These are phyloP conservation scores for Rhombomys opimus DNA, from an alignment of 2,113 vertebrate genomes.

Conservation along the genomic window DNA sequence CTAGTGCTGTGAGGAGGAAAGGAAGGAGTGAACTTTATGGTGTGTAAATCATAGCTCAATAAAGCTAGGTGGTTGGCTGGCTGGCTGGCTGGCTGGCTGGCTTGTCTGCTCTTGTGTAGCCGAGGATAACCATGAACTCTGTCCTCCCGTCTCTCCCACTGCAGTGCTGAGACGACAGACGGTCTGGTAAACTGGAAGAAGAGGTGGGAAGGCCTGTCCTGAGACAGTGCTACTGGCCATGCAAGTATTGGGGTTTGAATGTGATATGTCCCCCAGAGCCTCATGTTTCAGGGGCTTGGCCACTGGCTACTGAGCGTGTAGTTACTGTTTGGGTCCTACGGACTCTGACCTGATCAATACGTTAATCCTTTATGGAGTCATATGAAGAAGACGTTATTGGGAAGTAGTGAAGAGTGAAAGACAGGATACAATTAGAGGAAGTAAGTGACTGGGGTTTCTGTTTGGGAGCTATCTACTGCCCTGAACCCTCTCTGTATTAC, in stretches of 20 bases:
- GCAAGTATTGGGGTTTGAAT: not conserved
- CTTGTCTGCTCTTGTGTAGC: not conserved
- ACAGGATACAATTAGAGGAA: not conserved
- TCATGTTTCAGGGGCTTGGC: not conserved
- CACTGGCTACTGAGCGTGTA: not conserved
- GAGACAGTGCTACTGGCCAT: not conserved
- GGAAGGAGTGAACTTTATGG: not conserved
- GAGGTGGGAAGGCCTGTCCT: not conserved
- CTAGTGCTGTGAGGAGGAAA: not conserved
- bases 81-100: not conserved
- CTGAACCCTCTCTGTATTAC: not conserved
- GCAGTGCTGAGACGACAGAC: not conserved
- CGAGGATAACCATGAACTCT: not conserved
- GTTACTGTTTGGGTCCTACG: not conserved
- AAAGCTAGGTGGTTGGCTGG: not conserved
- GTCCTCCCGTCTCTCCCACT: not conserved
- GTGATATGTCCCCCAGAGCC: not conserved
- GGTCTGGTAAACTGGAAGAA: not conserved
- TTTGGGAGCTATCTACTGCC: not conserved
- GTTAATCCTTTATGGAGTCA: not conserved
- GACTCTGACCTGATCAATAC: not conserved
- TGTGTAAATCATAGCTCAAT: constrained; percentile 1
- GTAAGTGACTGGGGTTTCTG: not conserved
- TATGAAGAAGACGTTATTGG: not conserved
- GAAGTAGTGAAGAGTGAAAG: not conserved